A percentile compares a stretch with the other conserved stretches of the same genome.
Evolutionary conservation across 2,113 vertebrate genomes (phyloP).

Genomic region (Arvicanthis niloticus): DNA sequence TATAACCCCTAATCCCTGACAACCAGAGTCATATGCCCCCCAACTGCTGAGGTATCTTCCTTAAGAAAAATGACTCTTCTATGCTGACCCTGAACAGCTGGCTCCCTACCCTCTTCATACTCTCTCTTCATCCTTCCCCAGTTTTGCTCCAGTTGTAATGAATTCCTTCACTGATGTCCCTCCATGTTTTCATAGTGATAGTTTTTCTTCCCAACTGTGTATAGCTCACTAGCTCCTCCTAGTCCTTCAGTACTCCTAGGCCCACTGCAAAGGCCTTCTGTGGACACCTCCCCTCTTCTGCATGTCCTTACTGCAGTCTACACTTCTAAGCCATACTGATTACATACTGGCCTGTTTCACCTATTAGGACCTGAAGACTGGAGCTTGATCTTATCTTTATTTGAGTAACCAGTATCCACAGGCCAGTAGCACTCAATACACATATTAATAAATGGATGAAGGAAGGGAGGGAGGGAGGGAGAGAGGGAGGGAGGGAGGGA

Average conservation of each 20-base stretch:
- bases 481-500: rapidly evolving
- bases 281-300: neutral
- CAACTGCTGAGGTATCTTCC: neutral
- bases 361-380: neutral
- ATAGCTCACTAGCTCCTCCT: neutral
- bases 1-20: neutral
- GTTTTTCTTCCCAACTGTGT: neutral
- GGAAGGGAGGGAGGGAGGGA: too few species aligned
- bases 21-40: neutral
- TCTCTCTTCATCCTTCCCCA: neutral
- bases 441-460: neutral
- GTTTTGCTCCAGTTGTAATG: neutral
- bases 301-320: neutral
- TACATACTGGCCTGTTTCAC: neutral
- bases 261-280: rapidly evolving
- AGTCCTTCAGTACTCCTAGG: neutral
- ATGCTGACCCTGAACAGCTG: neutral
- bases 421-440: neutral
- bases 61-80: neutral
- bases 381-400: neutral
- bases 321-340: neutral
- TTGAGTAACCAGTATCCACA: neutral
- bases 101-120: neutral
- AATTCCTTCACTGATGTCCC: neutral
- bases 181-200: neutral